Conservation (phyloP, 2,888 invertebrate genomes). For the Salticus scenicus region DNA sequence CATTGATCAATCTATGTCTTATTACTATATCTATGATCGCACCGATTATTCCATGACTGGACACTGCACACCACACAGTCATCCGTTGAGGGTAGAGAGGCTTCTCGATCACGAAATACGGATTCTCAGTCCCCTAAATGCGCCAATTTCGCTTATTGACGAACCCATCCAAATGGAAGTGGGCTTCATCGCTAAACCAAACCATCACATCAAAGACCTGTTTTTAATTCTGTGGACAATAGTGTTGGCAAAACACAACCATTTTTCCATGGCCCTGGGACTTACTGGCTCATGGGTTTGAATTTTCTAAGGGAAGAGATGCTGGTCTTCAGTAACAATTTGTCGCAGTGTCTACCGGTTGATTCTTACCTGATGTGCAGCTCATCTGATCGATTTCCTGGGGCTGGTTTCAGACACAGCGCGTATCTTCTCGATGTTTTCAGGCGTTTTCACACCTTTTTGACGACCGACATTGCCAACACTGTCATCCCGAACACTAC, state of each 20-base stretch:
- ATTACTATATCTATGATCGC: neutral
- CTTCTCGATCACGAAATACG: too few relatives aligned
- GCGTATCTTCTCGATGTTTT: constrained; percentile 1
- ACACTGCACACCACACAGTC: neutral
- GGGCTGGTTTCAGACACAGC: constrained; percentile 2
- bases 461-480: constrained; percentile 10
- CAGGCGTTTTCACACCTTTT: constrained; percentile 10
- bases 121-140: too few relatives aligned
- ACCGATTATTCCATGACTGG: too few relatives aligned
- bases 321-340: neutral
- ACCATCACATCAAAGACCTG: too few relatives aligned
- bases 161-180: too few relatives aligned
- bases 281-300: constrained; percentile 23
- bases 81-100: neutral
- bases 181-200: too few relatives aligned
- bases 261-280: too few relatives aligned
- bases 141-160: too few relatives aligned
- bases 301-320: constrained; percentile 24
- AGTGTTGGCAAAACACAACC: neutral
- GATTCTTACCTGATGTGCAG: constrained; percentile 17
- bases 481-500: constrained; percentile 9
- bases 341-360: constrained; percentile 14
- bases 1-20: too few relatives aligned
- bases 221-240: neutral
- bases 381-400: constrained; percentile 29